A percentile compares a stretch with the other conserved stretches of the same genome.
phyloP scores from a whole-genome alignment of 2,113 vertebrate species.

The Gambusia holbrooki region DNA sequence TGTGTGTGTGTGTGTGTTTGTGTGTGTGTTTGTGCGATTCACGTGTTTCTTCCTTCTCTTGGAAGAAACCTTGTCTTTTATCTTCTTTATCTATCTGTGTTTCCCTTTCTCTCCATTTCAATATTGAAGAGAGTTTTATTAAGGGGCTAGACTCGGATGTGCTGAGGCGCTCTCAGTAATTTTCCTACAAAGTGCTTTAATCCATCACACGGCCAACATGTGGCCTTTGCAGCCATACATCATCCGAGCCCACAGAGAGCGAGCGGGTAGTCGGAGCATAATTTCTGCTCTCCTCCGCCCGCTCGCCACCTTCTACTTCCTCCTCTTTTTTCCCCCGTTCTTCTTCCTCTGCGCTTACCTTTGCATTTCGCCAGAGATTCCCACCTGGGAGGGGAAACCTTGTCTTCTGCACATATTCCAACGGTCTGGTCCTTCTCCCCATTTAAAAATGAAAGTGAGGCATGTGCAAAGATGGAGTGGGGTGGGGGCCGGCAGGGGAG shows the following conservation, averaged over 20 bases:
- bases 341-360: slow-evolving; percentile 8
- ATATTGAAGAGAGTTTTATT: slow-evolving; percentile 99
- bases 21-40: slow-evolving; percentile 21
- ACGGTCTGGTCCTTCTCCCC: slow-evolving; percentile 58
- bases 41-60: slow-evolving; percentile 3
- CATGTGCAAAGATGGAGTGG: slow-evolving; percentile 45
- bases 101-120: slow-evolving; percentile 74
- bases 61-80: slow-evolving; percentile 44
- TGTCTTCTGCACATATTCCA: slow-evolving; percentile 57
- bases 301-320: slow-evolving; percentile 16
- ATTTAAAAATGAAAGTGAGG: slow-evolving; percentile 75
- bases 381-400: slow-evolving; percentile 67
- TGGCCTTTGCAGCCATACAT: slow-evolving; percentile 98
- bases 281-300: slow-evolving; percentile 56
- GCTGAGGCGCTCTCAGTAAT: slow-evolving; percentile 97
- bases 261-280: slow-evolving; percentile 52
- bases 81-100: slow-evolving; percentile 56
- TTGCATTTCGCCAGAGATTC: slow-evolving; percentile 52
- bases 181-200: slow-evolving; percentile 99
- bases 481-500: slow-evolving; percentile 13
- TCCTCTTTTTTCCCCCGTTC: not conserved
- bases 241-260: slow-evolving; percentile 89
- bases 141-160: slow-evolving; percentile 96
- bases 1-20: slow-evolving; percentile 1
- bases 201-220: slow-evolving; percentile 99